These are phyloP conservation scores for Paraplagusia blochii DNA, from an alignment of 2,113 vertebrate species.

Conservation along the genomic window DNA sequence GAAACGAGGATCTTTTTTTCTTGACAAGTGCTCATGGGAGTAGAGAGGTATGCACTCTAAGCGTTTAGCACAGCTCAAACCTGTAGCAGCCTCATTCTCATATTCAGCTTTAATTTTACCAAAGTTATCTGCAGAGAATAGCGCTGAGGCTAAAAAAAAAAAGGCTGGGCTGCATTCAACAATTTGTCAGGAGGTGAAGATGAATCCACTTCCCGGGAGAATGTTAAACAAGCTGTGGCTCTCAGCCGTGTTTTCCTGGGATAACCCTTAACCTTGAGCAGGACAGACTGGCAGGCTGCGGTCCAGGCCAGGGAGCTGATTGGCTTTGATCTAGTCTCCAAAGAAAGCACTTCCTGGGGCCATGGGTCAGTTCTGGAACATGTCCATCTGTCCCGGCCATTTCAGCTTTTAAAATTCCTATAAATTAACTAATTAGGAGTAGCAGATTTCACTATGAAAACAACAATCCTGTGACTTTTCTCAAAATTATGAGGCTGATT, in stretches of 20 bases:
- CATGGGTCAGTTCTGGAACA: constrained; percentile 76
- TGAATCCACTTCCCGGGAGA: constrained; percentile 67
- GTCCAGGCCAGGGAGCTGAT: constrained; percentile 71
- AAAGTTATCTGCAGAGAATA: constrained; percentile 23
- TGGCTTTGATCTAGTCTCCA: constrained; percentile 76
- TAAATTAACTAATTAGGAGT: constrained; percentile 73
- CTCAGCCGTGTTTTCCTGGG: constrained; percentile 56
- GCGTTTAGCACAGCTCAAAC: constrained; percentile 49
- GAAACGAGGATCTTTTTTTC: constrained; percentile 56
- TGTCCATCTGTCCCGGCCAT: constrained; percentile 74
- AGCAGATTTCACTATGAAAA: constrained; percentile 33
- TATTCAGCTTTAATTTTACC: constrained; percentile 32
- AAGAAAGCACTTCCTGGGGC: constrained; percentile 76
- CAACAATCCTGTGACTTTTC: constrained; percentile 8
- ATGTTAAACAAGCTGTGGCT: constrained; percentile 68
- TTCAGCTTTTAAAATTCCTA: constrained; percentile 76
- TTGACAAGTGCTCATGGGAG: constrained; percentile 60
- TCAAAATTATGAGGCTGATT: too few relatives aligned
- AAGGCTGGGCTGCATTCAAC: constrained; percentile 40
- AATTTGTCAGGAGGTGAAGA: constrained; percentile 67
- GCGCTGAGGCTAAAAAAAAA: constrained; percentile 23
- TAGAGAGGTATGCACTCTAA: constrained; percentile 65
- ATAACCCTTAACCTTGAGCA: constrained; percentile 65
- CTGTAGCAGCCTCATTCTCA: constrained; percentile 52
- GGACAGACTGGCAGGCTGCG: constrained; percentile 71